These are phyloP conservation scores for Mechanitis mazaeus DNA, from an alignment of 2,888 invertebrate species.

Conservation along the genomic window DNA sequence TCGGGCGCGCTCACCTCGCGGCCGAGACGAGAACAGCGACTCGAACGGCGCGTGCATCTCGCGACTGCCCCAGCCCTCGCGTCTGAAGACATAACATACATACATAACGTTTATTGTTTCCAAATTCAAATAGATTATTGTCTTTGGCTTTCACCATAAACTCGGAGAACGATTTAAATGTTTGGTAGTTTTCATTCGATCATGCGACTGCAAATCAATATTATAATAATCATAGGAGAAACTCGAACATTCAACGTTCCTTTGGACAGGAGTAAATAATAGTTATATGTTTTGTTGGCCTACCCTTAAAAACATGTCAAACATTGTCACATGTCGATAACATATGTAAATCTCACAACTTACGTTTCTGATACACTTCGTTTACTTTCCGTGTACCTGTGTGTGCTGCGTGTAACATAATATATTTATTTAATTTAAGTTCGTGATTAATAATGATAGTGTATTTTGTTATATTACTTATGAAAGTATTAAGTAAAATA, in stretches of 20 bases:
- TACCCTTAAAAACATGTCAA: not conserved
- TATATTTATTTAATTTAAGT: slow-evolving; percentile 7
- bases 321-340: not conserved
- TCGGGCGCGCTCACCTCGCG: slow-evolving; percentile 79
- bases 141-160: not conserved
- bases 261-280: too few species aligned
- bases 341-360: slow-evolving; percentile 37
- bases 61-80: slow-evolving; percentile 78
- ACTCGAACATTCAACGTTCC: too few species aligned
- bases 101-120: slow-evolving; percentile 2
- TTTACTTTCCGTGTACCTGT: slow-evolving; percentile 70
- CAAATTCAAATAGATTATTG: not conserved
- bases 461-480: slow-evolving; percentile 9
- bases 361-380: slow-evolving; percentile 71
- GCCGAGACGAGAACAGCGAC: slow-evolving; percentile 81
- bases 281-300: too few species aligned
- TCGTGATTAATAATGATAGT: not conserved
- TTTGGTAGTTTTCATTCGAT: too few species aligned
- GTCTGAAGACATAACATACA: slow-evolving; percentile 41
- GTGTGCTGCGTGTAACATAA: slow-evolving; percentile 58
- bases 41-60: slow-evolving; percentile 85
- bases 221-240: too few species aligned
- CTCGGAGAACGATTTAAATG: too few species aligned
- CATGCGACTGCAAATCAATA: too few species aligned
- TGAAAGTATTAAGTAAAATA: slow-evolving; percentile 24